phyloP scores from a whole-genome alignment of 1,140 invertebrate genomes.

The Caenorhabditis remanei region DNA sequence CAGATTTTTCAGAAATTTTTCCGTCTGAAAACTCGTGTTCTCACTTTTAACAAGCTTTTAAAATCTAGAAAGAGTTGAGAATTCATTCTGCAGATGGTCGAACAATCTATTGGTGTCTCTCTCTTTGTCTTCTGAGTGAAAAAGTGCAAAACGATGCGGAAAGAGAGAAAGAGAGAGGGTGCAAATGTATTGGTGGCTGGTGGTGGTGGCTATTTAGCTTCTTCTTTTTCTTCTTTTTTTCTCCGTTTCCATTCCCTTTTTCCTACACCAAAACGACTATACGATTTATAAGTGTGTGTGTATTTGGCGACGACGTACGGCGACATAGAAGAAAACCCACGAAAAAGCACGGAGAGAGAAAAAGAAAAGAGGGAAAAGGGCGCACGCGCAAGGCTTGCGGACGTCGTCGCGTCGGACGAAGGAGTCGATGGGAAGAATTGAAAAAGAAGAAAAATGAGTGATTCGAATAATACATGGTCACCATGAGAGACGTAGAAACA shows the following conservation, averaged over 20 bases:
- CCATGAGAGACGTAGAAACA: constrained; percentile 27
- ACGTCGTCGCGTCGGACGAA: constrained; percentile 14
- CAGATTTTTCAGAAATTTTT: too few relatives aligned
- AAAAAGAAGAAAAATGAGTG: neutral
- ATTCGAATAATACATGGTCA: neutral
- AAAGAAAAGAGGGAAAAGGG: constrained; percentile 9
- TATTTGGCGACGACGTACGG: neutral
- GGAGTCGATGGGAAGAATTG: neutral
- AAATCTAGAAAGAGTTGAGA: neutral
- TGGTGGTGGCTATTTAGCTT: constrained; percentile 38
- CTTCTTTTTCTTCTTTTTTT: neutral
- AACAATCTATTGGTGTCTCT: neutral
- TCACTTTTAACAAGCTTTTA: too few relatives aligned
- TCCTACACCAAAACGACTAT: constrained; percentile 52
- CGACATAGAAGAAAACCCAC: neutral
- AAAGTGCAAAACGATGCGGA: constrained; percentile 14
- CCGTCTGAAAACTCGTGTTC: too few relatives aligned
- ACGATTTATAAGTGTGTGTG: constrained; percentile 54
- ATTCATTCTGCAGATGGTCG: neutral
- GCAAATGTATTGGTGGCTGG: constrained; percentile 3
- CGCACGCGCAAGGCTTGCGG: constrained; percentile 35
- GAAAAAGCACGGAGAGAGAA: neutral
- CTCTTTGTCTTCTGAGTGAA: neutral
- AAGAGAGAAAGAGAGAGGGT: neutral
- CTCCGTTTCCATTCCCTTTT: neutral